Evolutionary conservation across 2,888 invertebrate genomes (phyloP), one percentile per base, ranked within the genome.

Genomic region (Drosophila kuntzei): DNA sequence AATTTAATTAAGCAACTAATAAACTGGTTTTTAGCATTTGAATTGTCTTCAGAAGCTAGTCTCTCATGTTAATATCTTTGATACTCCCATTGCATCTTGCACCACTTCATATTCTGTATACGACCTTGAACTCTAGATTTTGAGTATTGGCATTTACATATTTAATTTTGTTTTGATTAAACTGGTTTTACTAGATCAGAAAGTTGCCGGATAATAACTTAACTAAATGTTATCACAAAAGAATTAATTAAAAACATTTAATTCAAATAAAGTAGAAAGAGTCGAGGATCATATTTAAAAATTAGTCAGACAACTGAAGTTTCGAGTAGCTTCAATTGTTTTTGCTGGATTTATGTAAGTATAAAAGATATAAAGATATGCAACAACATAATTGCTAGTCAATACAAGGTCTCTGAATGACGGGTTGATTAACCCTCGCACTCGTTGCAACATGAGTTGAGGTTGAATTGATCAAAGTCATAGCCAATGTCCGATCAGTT

Each of bases 151-250:
- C 20, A 53, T 62, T 65, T 72, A 51, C 59, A 49, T 39, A 39
- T 18, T 18, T 39, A 4, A 11, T 63, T 57, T 61, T 37, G 53
- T 49, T 44, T 43, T 16, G 39, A 44, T 3, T 50, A 1, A 76
- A 78, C 80, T 66, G 84, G 81, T 80, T 79, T 50, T n/a, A 32
- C 64, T 25, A 68, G 46, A 29, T 34, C 44, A 49, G 36, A 61
- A 39, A 53, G 39, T 43, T 54, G 43, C 49, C 39, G 3, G 29
- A 20, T 58, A 22, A 51, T 37, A 51, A 47, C 27, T 29, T 14
- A 29, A n/a, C 29, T 25, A 22, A 32, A 14, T 25, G 7, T 39
- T 2, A 14, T 50, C 16, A 7, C 5, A 14, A 14, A 36, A 7
- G n/a, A 16, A 14, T 3, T 32, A 47, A 47, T 47, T 32, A 22